phyloP scores from a whole-genome alignment of 64 coral and sea anemone genomes.

The Dendrophyllia cribrosa region DNA sequence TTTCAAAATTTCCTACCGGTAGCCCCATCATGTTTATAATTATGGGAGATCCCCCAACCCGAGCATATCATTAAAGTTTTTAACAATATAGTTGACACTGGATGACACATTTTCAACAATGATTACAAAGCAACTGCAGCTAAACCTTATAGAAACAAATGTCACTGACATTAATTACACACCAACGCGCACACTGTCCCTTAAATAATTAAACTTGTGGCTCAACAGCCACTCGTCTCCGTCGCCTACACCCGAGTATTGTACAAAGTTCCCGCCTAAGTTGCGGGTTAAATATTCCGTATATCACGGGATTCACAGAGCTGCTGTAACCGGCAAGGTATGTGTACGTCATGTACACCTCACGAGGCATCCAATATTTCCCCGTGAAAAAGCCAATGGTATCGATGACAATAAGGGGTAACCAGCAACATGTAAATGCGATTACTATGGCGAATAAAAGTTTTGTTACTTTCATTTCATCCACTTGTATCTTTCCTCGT shows the following conservation, averaged over 20 bases:
- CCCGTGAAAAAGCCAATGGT: slow-evolving; percentile 1
- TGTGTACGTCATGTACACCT: slow-evolving; percentile 21
- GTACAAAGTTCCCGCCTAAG: slow-evolving; percentile 36
- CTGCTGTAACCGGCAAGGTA: slow-evolving; percentile 15
- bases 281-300: slow-evolving; percentile 45
- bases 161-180: too few species aligned
- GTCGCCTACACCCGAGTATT: slow-evolving; percentile 19
- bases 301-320: slow-evolving; percentile 52
- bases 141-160: too few species aligned
- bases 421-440: slow-evolving; percentile 29
- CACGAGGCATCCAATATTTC: slow-evolving; percentile 42
- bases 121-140: too few species aligned
- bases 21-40: too few species aligned
- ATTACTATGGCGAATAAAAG: slow-evolving; percentile 30
- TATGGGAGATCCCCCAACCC: too few species aligned
- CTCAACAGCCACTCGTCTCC: neutral
- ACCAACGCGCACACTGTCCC: too few species aligned
- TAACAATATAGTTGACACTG: too few species aligned
- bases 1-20: too few species aligned
- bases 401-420: slow-evolving; percentile 43
- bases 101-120: too few species aligned
- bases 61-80: too few species aligned
- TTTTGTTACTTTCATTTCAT: slow-evolving; percentile 56
- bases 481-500: neutral
- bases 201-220: neutral